phyloP scores from a whole-genome alignment of 2,113 vertebrate genomes.

The Clarias macrocephalus region DNA sequence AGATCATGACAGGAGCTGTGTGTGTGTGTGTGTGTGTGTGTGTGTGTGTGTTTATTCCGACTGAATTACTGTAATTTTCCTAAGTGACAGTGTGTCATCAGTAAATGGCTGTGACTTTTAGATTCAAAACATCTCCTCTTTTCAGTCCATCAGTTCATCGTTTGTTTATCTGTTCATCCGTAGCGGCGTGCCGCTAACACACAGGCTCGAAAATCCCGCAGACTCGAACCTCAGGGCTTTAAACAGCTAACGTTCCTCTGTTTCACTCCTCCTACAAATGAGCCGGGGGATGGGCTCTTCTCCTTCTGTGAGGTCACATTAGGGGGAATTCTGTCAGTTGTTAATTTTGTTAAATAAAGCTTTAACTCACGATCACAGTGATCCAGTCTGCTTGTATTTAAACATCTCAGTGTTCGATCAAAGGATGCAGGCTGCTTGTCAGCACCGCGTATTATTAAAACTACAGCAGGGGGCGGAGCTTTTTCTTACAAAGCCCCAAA shows the following conservation, averaged over 20 bases:
- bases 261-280: too few relatives aligned
- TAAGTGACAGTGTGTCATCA: background rate
- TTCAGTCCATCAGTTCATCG: background rate
- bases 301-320: too few relatives aligned
- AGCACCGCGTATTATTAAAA: too few relatives aligned
- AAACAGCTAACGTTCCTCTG: background rate
- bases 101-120: background rate
- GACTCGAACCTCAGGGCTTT: background rate
- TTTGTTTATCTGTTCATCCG: background rate
- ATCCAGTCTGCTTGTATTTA: too few relatives aligned
- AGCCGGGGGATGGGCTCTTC: too few relatives aligned
- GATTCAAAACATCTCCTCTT: background rate
- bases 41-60: background rate
- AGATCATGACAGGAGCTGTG: background rate
- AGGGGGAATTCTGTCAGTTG: too few relatives aligned
- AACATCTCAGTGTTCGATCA: too few relatives aligned
- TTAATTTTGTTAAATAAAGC: too few relatives aligned
- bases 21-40: constrained; percentile 1
- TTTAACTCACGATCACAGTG: too few relatives aligned
- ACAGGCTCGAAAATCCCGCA: background rate
- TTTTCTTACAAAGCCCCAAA: too few relatives aligned
- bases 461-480: too few relatives aligned
- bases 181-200: background rate
- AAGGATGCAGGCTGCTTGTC: too few relatives aligned
- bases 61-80: background rate